Percentiles rank a stretch among this genome's conserved stretches.
Conservation (phyloP, 2,888 invertebrate genomes). For the Bimastos eiseni region DNA sequence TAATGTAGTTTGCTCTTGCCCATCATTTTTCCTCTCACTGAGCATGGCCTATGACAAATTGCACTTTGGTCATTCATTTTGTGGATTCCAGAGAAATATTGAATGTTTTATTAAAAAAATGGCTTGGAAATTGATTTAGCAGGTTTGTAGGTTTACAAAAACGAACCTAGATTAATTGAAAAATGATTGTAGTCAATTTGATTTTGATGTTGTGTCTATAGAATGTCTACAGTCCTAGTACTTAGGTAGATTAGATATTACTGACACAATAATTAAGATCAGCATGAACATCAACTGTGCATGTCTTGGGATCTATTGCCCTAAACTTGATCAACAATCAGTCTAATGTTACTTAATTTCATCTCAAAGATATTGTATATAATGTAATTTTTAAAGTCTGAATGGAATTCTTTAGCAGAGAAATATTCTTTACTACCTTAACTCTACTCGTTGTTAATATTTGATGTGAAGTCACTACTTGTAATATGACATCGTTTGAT, state of each 20-base stretch:
- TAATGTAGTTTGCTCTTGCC: not conserved
- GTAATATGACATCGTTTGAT: not conserved
- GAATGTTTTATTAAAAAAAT: not conserved
- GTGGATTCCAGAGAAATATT: not conserved
- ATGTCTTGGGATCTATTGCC: not conserved
- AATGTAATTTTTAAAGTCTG: not conserved
- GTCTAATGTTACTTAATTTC: not conserved
- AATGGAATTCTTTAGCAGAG: not conserved
- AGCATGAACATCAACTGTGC: not conserved
- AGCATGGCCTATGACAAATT: not conserved
- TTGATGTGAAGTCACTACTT: not conserved
- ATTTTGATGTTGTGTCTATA: not conserved
- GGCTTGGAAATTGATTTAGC: not conserved
- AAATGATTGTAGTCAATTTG: not conserved
- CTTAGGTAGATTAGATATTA: not conserved
- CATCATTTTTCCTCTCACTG: not conserved
- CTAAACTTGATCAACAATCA: not conserved
- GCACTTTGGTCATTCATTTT: not conserved
- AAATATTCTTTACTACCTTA: not conserved
- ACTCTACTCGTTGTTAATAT: not conserved
- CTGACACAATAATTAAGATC: not conserved
- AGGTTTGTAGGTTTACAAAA: not conserved
- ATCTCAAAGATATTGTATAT: not conserved
- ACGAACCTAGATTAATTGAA: not conserved
- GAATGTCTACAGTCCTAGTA: not conserved